Percentiles rank a stretch among this genome's conserved stretches.
Conservation (phyloP, 2,888 invertebrate genomes). For the Sphecodes monilicornis region DNA sequence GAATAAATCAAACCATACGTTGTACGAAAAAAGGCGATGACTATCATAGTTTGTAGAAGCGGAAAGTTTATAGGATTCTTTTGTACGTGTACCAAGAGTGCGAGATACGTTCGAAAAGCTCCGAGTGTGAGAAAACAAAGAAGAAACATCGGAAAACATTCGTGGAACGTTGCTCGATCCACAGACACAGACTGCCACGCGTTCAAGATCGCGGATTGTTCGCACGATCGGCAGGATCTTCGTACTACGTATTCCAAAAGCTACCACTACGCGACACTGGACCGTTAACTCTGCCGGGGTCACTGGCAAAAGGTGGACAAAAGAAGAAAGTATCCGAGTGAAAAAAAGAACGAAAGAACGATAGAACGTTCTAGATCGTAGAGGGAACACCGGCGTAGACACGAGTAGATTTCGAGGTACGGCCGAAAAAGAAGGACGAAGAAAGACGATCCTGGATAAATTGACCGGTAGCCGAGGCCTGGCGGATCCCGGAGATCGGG, state of each 20-base stretch:
- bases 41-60: too few relatives aligned
- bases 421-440: conserved; percentile 72
- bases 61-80: too few relatives aligned
- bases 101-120: neutral
- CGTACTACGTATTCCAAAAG: conserved; percentile 34
- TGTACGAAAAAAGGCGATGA: neutral
- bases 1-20: neutral
- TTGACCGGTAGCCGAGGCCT: conserved; percentile 79
- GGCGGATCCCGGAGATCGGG: conserved; percentile 17
- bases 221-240: conserved; percentile 8
- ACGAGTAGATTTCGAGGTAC: conserved; percentile 64
- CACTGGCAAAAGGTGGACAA: conserved; percentile 48
- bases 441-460: conserved; percentile 78
- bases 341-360: conserved; percentile 50
- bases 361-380: conserved; percentile 49
- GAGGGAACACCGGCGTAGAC: conserved; percentile 30
- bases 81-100: too few relatives aligned
- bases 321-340: conserved; percentile 43
- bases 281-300: conserved; percentile 17
- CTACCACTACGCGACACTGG: conserved; percentile 12
- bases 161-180: neutral
- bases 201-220: conserved; percentile 15
- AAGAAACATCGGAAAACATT: neutral
- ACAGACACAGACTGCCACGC: neutral
- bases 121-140: neutral